Evolutionary conservation across 2,113 vertebrate species (phyloP).

Genomic region (Cathartes aura): DNA sequence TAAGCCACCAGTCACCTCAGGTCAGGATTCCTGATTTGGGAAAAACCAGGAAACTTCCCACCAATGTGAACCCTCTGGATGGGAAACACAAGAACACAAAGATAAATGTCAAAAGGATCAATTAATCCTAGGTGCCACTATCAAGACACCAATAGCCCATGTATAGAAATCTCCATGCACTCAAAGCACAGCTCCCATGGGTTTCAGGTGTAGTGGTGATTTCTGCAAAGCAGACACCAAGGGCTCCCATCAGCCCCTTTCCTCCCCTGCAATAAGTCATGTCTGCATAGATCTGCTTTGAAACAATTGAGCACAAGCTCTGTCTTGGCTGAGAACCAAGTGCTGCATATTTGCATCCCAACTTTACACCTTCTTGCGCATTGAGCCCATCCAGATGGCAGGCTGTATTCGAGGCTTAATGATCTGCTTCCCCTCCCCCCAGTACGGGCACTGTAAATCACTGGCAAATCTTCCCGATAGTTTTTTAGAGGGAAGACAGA

Average conservation of each 20-base stretch:
- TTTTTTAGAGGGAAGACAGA: conserved; percentile 39
- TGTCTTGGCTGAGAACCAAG: conserved; percentile 28
- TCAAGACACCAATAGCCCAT: neutral
- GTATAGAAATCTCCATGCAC: neutral
- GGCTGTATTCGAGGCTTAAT: conserved; percentile 29
- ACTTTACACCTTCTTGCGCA: conserved; percentile 30
- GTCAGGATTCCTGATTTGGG: neutral
- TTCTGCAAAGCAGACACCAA: neutral
- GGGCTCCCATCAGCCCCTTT: neutral
- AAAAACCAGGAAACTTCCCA: neutral
- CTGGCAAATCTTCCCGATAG: neutral
- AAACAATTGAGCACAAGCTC: conserved; percentile 43
- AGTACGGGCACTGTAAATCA: neutral
- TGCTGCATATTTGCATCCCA: conserved; percentile 31
- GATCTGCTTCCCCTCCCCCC: neutral
- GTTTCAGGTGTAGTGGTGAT: neutral
- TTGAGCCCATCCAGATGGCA: conserved; percentile 44
- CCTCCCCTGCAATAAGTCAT: neutral
- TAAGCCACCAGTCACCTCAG: neutral
- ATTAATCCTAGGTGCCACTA: neutral
- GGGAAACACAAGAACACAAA: neutral
- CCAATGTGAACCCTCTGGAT: neutral
- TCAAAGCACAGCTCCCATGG: neutral
- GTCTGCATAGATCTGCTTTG: neutral
- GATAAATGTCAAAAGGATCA: neutral